phyloP scores from a whole-genome alignment of 2,797 vertebrate species.

The Setipinna tenuifilis region DNA sequence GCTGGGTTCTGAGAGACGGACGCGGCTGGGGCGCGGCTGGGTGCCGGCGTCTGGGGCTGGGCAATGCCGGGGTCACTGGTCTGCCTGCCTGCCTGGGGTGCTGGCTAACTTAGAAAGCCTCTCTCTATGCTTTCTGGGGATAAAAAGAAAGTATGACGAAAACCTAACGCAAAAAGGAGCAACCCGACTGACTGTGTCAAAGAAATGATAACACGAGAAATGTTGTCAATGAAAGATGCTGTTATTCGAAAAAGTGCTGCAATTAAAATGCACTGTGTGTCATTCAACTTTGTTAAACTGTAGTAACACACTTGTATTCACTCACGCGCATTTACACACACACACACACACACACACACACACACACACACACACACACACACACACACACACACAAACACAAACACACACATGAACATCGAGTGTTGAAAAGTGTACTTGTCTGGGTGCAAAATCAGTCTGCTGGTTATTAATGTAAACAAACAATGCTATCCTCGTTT shows the following conservation, averaged over 20 bases:
- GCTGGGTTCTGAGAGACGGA: neutral
- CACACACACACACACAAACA: no score
- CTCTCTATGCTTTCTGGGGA: slow-evolving; percentile 5
- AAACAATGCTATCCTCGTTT: neutral
- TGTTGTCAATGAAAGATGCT: neutral
- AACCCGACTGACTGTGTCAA: neutral
- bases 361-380: no score
- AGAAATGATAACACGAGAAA: neutral
- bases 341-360: no score
- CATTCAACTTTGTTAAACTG: neutral
- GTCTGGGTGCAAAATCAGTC: no score
- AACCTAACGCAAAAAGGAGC: neutral
- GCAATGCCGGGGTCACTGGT: neutral
- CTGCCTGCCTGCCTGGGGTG: neutral
- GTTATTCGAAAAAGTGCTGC: neutral
- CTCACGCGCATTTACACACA: no score
- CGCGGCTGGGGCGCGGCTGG: neutral
- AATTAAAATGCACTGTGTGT: neutral
- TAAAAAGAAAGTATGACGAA: neutral
- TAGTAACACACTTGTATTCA: neutral
- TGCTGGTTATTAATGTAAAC: no score
- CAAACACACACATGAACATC: no score
- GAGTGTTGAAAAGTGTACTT: no score
- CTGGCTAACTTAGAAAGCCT: neutral
- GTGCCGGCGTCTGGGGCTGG: neutral